Evolutionary conservation across 2,113 vertebrate genomes (phyloP), one percentile per base, ranked within the genome.

Genomic region (Eublepharis macularius): DNA sequence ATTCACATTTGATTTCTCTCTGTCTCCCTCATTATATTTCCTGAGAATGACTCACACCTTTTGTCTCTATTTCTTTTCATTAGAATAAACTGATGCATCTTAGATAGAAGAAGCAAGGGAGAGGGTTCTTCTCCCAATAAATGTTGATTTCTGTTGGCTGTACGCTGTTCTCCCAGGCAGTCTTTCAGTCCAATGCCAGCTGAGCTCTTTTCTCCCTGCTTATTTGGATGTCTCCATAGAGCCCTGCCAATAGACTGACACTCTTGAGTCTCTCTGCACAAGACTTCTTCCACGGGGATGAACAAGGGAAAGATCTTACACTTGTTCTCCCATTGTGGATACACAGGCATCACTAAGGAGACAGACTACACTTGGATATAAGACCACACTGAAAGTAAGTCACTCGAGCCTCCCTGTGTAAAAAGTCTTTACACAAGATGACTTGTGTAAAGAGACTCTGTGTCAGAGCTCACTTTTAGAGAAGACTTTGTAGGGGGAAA

Each of bases 401-500:
- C n/a, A n/a, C n/a, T n/a, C n/a, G n/a, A n/a, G n/a, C n/a, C n/a
- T n/a, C n/a, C n/a, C n/a, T n/a, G n/a, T n/a, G n/a, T n/a, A n/a
- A n/a, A n/a, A n/a, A n/a, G n/a, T n/a, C n/a, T n/a, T n/a, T n/a
- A n/a, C n/a, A n/a, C n/a, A n/a, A n/a, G n/a, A n/a, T n/a, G n/a
- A n/a, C n/a, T n/a, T n/a, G n/a, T n/a, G n/a, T n/a, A n/a, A n/a
- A n/a, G n/a, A n/a, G n/a, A n/a, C n/a, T n/a, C n/a, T 12, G 7
- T 87, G 43, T 32, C 0, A 0, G 2, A 6, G 19, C 1, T 41
- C 29, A 32, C 8, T 39, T 79, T 65, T 36, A 81, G 84, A 87
- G 80, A 89, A 87, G 79, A 68, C 19, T 84, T 24, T 73, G 75
- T 69, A 8, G 51, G 82, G 66, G 63, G 54, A 83, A 49, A 19